Evolutionary conservation across 2,888 invertebrate genomes (phyloP).

Genomic region (Drosophila tripunctata): DNA sequence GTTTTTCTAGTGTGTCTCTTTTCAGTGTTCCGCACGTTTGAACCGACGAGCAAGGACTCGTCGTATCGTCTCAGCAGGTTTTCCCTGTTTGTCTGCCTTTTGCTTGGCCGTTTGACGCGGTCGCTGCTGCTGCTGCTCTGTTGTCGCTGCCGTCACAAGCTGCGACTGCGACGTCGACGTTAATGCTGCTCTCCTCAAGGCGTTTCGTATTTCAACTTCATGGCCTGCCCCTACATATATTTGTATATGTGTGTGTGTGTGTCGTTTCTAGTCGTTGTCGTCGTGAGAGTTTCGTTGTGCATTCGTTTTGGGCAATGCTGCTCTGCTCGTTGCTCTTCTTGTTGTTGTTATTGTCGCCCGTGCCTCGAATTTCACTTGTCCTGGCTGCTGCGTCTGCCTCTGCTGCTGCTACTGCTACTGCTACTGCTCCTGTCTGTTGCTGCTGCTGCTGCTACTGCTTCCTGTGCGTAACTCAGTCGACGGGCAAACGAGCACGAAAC

Average conservation of each 20-base stretch:
- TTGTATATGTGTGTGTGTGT: conserved; percentile 18
- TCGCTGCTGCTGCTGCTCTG: conserved; percentile 33
- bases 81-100: conserved; percentile 83
- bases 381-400: conserved; percentile 58
- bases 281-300: conserved; percentile 63
- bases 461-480: conserved; percentile 63
- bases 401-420: conserved; percentile 68
- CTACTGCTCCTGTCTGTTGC: conserved; percentile 58
- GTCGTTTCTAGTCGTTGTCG: conserved; percentile 47
- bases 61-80: conserved; percentile 83
- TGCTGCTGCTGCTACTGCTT: conserved; percentile 37
- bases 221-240: conserved; percentile 41
- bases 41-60: conserved; percentile 84
- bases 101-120: conserved; percentile 66
- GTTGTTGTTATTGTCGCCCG: conserved; percentile 43
- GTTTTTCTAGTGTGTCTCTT: conserved; percentile 49
- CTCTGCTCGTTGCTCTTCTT: conserved; percentile 33
- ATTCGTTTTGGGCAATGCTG: conserved; percentile 59
- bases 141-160: conserved; percentile 31
- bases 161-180: conserved; percentile 41
- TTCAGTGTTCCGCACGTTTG: conserved; percentile 81
- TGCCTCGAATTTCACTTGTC: conserved; percentile 73
- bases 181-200: conserved; percentile 68
- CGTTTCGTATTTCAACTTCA: conserved; percentile 77
- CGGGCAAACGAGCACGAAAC: conserved; percentile 73